Base-by-base conservation (phyloP, 2,888 invertebrate species). In the Dryobotodes eremita region DNA sequence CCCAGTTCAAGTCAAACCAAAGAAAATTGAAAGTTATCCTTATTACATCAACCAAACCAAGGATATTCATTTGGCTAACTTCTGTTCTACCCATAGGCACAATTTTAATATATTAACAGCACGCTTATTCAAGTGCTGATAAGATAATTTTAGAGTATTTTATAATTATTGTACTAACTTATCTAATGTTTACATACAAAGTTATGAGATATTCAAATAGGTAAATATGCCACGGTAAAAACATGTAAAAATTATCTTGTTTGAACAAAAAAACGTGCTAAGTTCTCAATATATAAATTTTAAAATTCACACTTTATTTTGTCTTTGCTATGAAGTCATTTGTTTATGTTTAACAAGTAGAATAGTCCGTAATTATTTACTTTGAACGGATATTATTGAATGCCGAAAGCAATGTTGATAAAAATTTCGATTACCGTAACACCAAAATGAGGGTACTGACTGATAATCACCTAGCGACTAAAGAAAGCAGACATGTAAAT, bases 391-490 rank as follows among this genome's bases (percentile, higher is more conserved):
- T 50, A 55, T 70, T n/a, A 62, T 50, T 20, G 11, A 70, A 72
- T 5, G 15, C 48, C 26, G 50, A 70, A 75, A 61, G 46, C 15
- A 46, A 65, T 84, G 65, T 77, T 78, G 79, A 79, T 73, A 75
- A 36, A 46, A 59, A 70, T 83, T 75, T 75, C 53, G 75, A 84
- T 84, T 88, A 79, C 80, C 71, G 81, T 77, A 77, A 80, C 80
- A 81, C 77, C 65, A 74, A 88, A 92, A 86, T 84, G 88, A 85
- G 92, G 92, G 83, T 86, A 90, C 74, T 86, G 88, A 82, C 91
- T 90, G 94, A 94, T 95, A 93, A 91, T 77, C 72, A 79, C 89
- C 69, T 90, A 82, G 90, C 87, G 90, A 89, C 90, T 61, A 88
- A 90, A 90, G 92, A 92, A 93, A 92, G 89, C 88, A 83, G 53